Evolutionary conservation across 1,140 invertebrate genomes (phyloP).

Genomic region (Maconellicoccus hirsutus): DNA sequence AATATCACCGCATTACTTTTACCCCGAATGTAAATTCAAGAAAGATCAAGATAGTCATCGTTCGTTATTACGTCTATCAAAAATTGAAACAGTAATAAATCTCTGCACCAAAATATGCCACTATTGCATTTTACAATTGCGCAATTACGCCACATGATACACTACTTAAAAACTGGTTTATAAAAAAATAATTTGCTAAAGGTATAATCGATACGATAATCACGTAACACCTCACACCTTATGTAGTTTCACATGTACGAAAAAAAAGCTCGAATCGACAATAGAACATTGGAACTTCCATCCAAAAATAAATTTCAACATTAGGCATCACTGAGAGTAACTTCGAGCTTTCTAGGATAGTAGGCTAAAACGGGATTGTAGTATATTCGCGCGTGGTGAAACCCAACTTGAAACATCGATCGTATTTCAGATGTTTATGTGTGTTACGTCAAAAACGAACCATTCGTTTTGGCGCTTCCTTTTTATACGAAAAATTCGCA

Average conservation of each 20-base stretch:
- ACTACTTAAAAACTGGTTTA: conserved; percentile 1
- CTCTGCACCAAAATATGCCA: no score
- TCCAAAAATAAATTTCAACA: background rate
- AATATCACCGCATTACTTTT: no score
- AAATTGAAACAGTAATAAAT: no score
- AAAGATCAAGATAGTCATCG: no score
- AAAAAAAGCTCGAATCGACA: no score
- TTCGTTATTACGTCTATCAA: no score
- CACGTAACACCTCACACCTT: no score
- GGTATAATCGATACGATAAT: no score
- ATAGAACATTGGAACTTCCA: background rate
- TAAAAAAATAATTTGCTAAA: background rate
- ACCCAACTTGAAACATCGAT: background rate
- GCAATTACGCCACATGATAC: no score
- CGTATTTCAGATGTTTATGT: conserved; percentile 4
- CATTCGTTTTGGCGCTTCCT: background rate
- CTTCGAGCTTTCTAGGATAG: conserved; percentile 1
- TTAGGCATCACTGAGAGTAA: background rate
- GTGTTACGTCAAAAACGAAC: conserved; percentile 3
- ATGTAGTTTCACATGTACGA: no score
- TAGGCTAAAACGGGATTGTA: conserved; percentile 7
- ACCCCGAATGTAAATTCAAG: no score
- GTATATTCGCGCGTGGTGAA: conserved; percentile 1
- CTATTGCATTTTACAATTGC: no score
- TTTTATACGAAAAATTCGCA: background rate